These are phyloP conservation scores for Dromococcyx pavoninus DNA, from an alignment of 2,797 vertebrate species.

Conservation along the genomic window DNA sequence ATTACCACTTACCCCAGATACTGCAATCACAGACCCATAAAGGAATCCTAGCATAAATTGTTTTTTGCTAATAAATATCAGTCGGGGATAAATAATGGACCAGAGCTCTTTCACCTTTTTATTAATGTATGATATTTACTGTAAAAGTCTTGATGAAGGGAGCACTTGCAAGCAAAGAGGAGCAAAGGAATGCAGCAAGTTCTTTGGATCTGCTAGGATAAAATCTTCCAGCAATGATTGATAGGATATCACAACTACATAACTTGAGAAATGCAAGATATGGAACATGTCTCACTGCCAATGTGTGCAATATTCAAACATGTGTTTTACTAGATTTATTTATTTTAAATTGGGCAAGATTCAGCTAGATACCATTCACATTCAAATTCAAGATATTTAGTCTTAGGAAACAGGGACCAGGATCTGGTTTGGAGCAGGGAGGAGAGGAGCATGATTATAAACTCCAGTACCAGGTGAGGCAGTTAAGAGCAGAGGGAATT, in stretches of 20 bases:
- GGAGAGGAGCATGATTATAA: fast-evolving
- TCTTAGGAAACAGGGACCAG: not conserved
- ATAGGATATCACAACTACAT: fast-evolving
- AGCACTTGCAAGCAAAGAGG: not conserved
- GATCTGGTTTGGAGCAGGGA: not conserved
- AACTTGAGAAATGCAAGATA: fast-evolving
- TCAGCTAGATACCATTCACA: not conserved
- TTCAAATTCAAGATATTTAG: not conserved
- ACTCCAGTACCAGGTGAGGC: too few species aligned
- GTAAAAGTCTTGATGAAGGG: not conserved
- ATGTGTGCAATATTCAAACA: fast-evolving
- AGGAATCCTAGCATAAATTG: not conserved
- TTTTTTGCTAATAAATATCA: constrained; percentile 36
- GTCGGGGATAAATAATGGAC: constrained; percentile 25
- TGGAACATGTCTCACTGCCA: fast-evolving
- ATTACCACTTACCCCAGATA: constrained; percentile 34
- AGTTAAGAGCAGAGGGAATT: fast-evolving
- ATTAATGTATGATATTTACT: constrained; percentile 22
- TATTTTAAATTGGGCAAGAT: not conserved
- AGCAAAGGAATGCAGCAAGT: not conserved
- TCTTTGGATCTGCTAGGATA: not conserved
- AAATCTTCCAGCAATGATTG: not conserved
- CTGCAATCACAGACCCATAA: constrained; percentile 18
- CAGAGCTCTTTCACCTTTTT: constrained; percentile 29
- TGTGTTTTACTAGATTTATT: not conserved